Evolutionary conservation across 2,888 invertebrate species (phyloP), one percentile per base, ranked within the genome.

Genomic region (Pristionchus entomophagus): DNA sequence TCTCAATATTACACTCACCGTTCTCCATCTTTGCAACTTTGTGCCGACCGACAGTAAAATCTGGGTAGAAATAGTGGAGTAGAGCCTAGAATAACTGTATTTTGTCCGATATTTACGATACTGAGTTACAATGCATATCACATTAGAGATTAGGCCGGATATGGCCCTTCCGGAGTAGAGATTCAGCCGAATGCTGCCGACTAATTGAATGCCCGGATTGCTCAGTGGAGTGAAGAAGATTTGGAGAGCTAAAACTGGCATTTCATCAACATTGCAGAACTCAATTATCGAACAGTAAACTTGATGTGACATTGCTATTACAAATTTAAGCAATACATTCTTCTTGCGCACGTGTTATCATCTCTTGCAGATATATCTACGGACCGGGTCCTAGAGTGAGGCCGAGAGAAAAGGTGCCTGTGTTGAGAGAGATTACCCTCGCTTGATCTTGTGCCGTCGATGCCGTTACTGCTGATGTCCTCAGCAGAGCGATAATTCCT

Each of bases 381-480:
- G 89, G 88, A 94, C 94, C 91, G 86, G 94, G 94, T 41, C 94
- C 94, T 41, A 94, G 89, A 6, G 94, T 94, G 84, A 94, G 93
- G 1, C 94, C 94, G 1, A 94, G 83, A 2, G 94, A 93, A 87
- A 94, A 94, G 53, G 89, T 93, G 6, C 94, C 94, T 45, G 94
- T 94, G 87, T 94, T 91, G 73, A 93, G 92, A 0, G 94, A 93
- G 91, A 94, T 94, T 5, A 93, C 92, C 22, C 91, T 85, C 10
- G 94, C 94, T 19, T 94, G 89, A 84, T 94, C 94, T 29, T 89
- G 87, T 0, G 92, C 78, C 0, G 92, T 93, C 29, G 94, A 94
- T 0, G 94, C 94, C 0, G 92, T 92, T 2, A 94, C 91, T 1
- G 94, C 91, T 86, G 94, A 94, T 0, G 94, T 93, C 65, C 94